Conservation (phyloP, 1,140 invertebrate species). For the Drosophila ambigua region DNA sequence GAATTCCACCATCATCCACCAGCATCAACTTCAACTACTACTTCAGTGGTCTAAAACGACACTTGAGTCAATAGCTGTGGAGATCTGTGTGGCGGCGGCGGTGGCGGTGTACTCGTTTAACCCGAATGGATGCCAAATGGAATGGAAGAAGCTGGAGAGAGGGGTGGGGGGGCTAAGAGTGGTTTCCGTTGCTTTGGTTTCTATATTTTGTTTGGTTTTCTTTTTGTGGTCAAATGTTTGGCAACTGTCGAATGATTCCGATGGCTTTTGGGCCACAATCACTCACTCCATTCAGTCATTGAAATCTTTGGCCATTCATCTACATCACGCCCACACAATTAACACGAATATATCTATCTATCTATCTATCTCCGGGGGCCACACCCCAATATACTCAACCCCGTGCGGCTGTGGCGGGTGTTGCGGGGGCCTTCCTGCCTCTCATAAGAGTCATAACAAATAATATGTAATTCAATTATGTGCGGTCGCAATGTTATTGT, state of each 20-base stretch:
- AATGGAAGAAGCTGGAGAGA: background rate
- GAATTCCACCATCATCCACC: background rate
- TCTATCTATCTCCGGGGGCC: slow-evolving; percentile 8
- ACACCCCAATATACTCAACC: slow-evolving; percentile 31
- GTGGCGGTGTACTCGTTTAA: slow-evolving; percentile 1
- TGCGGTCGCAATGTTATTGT: slow-evolving; percentile 66
- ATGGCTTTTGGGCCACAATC: slow-evolving; percentile 31
- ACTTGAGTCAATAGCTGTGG: slow-evolving; percentile 67
- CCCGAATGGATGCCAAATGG: background rate
- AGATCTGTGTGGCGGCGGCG: slow-evolving; percentile 13
- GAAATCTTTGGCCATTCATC: slow-evolving; percentile 70
- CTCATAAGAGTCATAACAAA: slow-evolving; percentile 47
- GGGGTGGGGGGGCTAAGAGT: too few species aligned
- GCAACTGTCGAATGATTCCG: slow-evolving; percentile 14
- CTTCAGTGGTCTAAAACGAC: slow-evolving; percentile 81
- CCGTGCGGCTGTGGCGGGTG: background rate
- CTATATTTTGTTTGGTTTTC: background rate
- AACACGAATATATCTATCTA: slow-evolving; percentile 53
- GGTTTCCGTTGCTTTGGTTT: background rate
- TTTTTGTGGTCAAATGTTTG: slow-evolving; percentile 28
- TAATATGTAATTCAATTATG: slow-evolving; percentile 80
- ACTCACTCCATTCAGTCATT: slow-evolving; percentile 33
- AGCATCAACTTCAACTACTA: slow-evolving; percentile 50
- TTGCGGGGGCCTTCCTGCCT: background rate
- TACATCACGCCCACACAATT: slow-evolving; percentile 78